A percentile compares a stretch with the other conserved stretches of the same genome.
phyloP scores from a whole-genome alignment of 2,113 vertebrate genomes.

The Leptodactylus fuscus region DNA sequence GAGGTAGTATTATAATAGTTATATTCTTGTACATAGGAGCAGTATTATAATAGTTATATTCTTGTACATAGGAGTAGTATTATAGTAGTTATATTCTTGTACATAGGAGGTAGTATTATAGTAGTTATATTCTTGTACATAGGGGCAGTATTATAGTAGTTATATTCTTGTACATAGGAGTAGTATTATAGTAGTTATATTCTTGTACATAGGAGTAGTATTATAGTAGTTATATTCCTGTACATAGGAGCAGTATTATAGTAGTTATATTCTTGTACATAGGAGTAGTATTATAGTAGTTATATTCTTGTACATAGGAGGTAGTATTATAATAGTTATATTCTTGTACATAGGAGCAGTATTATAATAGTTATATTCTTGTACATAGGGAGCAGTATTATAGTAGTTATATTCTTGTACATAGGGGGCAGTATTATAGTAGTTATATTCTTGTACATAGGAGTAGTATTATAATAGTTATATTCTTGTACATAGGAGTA shows the following conservation, averaged over 20 bases:
- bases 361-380: too few relatives aligned
- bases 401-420: neutral
- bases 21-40: conserved; percentile 6
- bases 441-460: neutral
- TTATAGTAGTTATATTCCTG: neutral
- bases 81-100: too few relatives aligned
- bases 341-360: too few relatives aligned
- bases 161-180: neutral
- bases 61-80: neutral
- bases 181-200: conserved; percentile 1
- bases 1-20: neutral
- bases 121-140: neutral
- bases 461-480: conserved; percentile 1
- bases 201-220: neutral
- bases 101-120: neutral
- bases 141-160: neutral
- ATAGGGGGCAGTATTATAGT: neutral
- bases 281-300: neutral
- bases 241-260: too few relatives aligned
- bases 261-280: too few relatives aligned
- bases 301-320: neutral
- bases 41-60: conserved; percentile 1
- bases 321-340: neutral
- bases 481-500: neutral
- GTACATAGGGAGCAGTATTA: too few relatives aligned